These are phyloP conservation scores for Boleophthalmus pectinirostris DNA, from an alignment of 2,113 vertebrate genomes.

Conservation along the genomic window DNA sequence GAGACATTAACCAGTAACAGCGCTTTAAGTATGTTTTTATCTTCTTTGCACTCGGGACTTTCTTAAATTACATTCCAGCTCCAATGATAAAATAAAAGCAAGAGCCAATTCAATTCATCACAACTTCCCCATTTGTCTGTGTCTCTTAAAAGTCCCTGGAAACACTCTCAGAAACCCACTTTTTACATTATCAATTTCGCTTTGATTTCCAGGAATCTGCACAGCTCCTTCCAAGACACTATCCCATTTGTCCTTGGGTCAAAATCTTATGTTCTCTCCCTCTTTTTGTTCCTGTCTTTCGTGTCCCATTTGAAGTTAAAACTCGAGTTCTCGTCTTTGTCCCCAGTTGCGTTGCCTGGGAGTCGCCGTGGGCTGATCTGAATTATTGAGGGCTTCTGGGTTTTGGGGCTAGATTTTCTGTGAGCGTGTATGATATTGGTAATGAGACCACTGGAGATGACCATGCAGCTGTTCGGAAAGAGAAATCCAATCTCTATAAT, in stretches of 20 bases:
- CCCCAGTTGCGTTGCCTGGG: not conserved
- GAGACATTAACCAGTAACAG: too few relatives aligned
- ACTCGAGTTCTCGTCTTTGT: not conserved
- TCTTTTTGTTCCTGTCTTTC: not conserved
- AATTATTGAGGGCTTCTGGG: conserved; percentile 3
- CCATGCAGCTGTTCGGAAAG: not conserved
- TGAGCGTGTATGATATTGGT: not conserved
- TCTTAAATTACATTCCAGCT: too few relatives aligned
- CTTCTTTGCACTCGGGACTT: too few relatives aligned
- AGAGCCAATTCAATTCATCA: not conserved
- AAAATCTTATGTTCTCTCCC: not conserved
- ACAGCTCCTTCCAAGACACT: not conserved
- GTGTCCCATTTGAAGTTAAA: not conserved
- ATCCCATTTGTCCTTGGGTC: not conserved
- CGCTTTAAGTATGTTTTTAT: too few relatives aligned
- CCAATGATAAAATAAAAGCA: not conserved
- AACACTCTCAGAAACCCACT: not conserved
- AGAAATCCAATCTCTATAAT: not conserved
- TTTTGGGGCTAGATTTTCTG: not conserved
- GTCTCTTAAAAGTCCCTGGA: not conserved
- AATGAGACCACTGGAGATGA: conserved; percentile 5
- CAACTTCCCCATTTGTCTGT: not conserved
- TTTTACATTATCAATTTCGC: not conserved
- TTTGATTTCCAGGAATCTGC: not conserved
- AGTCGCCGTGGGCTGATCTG: not conserved